Percentiles rank a stretch among this genome's conserved stretches.
These are phyloP conservation scores for Temnopleurus reevesii DNA, from an alignment of 53 echinoderm and acorn worm species.

Conservation along the genomic window DNA sequence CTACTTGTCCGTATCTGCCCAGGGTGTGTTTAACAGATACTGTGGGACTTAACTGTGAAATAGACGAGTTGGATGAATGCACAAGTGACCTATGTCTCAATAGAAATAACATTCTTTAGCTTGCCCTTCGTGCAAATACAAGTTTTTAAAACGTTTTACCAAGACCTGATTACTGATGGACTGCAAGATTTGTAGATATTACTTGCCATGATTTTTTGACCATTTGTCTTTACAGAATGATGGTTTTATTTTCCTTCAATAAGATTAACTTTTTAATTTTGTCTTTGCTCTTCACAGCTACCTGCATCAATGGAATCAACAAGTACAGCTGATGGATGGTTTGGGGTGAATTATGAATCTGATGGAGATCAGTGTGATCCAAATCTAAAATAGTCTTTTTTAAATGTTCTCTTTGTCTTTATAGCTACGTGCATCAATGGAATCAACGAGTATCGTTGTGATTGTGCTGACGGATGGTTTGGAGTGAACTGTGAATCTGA, in stretches of 20 bases:
- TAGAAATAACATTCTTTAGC: constrained; percentile 48
- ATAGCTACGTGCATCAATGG: constrained; percentile 65
- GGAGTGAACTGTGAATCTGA: constrained; percentile 71
- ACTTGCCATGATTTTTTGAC: no score
- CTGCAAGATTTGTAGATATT: no score
- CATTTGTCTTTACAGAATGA: no score
- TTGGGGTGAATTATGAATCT: constrained; percentile 67
- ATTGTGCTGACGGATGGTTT: constrained; percentile 70
- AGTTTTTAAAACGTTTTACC: no score
- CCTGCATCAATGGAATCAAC: constrained; percentile 63
- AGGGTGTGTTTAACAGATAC: constrained; percentile 52
- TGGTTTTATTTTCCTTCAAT: no score
- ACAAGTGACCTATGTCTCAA: constrained; percentile 69
- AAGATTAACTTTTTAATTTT: no score
- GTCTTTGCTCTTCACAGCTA: no score
- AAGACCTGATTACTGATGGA: no score
- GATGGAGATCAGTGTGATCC: constrained; percentile 77
- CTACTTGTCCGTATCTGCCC: constrained; percentile 73
- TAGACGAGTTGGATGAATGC: constrained; percentile 68
- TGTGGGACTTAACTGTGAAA: constrained; percentile 62
- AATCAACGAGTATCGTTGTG: constrained; percentile 54
- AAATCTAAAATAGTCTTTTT: no score
- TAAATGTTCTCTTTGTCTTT: no score
- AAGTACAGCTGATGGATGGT: constrained; percentile 70
- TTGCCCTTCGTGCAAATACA: neutral